These are phyloP conservation scores for Bimastos eiseni DNA, from an alignment of 2,888 invertebrate genomes.

Conservation along the genomic window DNA sequence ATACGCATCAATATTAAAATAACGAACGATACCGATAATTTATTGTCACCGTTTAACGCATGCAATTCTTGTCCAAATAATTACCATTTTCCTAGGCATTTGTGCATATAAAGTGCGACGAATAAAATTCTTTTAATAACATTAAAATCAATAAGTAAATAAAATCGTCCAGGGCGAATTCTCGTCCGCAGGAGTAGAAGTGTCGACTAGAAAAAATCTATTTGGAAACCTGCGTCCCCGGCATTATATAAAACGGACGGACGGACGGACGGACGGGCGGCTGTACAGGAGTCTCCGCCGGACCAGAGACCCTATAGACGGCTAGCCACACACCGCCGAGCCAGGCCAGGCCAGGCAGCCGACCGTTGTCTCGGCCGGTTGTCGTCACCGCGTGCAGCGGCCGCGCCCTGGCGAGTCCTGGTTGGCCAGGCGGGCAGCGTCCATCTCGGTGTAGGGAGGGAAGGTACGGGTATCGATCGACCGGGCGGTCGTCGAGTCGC, in stretches of 20 bases:
- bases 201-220: neutral
- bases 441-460: slow-evolving; percentile 2
- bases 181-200: neutral
- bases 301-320: neutral
- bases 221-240: neutral
- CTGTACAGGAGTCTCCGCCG: neutral
- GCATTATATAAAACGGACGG: neutral
- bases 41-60: too few species aligned
- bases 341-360: neutral
- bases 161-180: neutral
- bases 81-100: too few species aligned
- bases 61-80: too few species aligned
- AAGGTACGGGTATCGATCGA: neutral
- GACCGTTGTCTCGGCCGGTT: neutral
- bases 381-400: slow-evolving; percentile 2
- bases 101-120: too few species aligned
- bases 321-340: neutral
- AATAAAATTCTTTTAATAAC: neutral
- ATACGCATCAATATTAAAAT: too few species aligned
- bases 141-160: neutral
- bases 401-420: neutral
- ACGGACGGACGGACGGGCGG: neutral
- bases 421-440: neutral
- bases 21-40: too few species aligned
- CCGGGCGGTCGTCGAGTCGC: neutral